Evolutionary conservation across 2,113 vertebrate genomes (phyloP).

Genomic region (Perca flavescens): DNA sequence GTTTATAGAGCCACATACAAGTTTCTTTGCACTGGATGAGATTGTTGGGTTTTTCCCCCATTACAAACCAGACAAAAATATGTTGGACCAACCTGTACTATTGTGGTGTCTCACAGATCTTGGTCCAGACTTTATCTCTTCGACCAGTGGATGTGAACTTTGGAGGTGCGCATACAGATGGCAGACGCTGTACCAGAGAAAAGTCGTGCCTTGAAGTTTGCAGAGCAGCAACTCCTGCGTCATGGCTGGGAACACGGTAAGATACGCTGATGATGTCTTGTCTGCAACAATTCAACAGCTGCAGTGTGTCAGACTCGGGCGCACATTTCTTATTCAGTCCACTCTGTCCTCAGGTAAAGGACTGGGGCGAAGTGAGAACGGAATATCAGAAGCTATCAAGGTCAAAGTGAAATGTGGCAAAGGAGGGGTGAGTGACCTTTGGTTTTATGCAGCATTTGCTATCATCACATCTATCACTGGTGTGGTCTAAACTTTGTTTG

Average conservation of each 20-base stretch:
- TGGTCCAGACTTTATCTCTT: conserved; percentile 11
- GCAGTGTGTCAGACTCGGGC: not conserved
- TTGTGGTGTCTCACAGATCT: conserved; percentile 28
- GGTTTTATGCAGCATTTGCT: not conserved
- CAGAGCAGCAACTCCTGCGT: conserved; percentile 88
- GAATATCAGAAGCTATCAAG: conserved; percentile 90
- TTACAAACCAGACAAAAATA: conserved; percentile 55
- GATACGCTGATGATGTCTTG: not conserved
- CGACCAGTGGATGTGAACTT: conserved; percentile 26
- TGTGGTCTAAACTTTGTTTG: not conserved
- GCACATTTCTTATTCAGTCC: not conserved
- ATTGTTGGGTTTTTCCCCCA: conserved; percentile 69
- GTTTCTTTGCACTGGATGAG: conserved; percentile 30
- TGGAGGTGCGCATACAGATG: conserved; percentile 67
- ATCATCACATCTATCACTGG: not conserved
- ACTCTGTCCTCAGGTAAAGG: conserved; percentile 87
- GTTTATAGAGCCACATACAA: conserved; percentile 81
- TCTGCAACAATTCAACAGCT: too few relatives aligned
- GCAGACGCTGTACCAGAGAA: conserved; percentile 65
- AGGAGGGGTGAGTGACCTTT: conserved; percentile 87
- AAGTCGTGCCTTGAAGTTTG: conserved; percentile 86
- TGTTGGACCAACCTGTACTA: not conserved
- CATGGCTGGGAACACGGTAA: conserved; percentile 91
- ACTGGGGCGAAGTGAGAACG: conserved; percentile 88
- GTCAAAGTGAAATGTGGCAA: conserved; percentile 93